Conservation (phyloP, 2,113 vertebrate genomes). For the Barnardius zonarius region DNA sequence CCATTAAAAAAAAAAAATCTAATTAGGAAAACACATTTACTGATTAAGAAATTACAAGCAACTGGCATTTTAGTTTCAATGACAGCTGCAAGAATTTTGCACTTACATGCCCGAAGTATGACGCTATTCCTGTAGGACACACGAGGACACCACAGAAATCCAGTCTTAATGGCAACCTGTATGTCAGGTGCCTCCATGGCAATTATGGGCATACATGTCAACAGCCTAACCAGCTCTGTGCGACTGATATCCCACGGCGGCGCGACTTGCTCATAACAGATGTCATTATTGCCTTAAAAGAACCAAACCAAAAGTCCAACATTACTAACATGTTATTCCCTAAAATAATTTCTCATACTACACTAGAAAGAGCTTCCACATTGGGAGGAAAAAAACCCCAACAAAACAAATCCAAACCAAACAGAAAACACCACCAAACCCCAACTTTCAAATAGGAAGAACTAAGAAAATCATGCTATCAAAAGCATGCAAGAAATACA, state of each 20-base stretch:
- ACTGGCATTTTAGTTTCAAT: background rate
- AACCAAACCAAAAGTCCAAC: background rate
- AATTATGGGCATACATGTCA: background rate
- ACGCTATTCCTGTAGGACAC: background rate
- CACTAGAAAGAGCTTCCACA: background rate
- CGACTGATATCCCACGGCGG: rapidly evolving
- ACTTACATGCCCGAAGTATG: background rate
- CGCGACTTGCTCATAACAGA: background rate
- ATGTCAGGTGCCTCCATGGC: background rate
- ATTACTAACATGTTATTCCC: background rate
- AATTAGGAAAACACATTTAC: background rate
- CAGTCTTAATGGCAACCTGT: background rate
- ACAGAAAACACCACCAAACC: background rate
- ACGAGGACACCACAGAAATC: background rate
- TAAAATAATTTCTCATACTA: background rate
- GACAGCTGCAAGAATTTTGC: background rate
- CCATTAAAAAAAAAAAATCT: background rate
- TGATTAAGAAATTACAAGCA: background rate
- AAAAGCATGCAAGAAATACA: background rate
- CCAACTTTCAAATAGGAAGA: background rate
- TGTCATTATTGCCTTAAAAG: background rate
- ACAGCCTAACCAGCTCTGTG: background rate
- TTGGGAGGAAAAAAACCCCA: rapidly evolving
- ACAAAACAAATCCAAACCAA: rapidly evolving
- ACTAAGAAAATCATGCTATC: background rate